Evolutionary conservation across 37 sponge, comb jelly and placozoan genomes (phyloP), one percentile per base, ranked within the genome.

Genomic region (Corticium candelabrum): DNA sequence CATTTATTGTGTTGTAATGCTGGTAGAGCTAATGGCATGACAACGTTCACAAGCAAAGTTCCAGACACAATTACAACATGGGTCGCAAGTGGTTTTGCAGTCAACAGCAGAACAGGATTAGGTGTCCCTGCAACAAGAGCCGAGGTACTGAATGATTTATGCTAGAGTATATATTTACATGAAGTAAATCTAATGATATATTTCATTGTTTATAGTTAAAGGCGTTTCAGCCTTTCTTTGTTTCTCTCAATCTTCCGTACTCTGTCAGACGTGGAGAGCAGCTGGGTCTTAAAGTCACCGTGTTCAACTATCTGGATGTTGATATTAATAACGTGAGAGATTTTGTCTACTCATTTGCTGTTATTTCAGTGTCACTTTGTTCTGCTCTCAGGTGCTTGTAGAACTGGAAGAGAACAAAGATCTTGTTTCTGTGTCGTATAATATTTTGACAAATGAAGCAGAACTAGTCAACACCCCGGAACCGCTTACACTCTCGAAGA

Each of bases 261-360:
- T 76, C 77, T 76, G 77, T 76, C 5, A 76, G 36, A 68, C 77
- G 62, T 36, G 77, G 77, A 11, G 77, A 76, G 68, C 57, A 76
- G 30, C 30, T 76, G 41, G 77, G 5, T 27, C 68, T 76, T 5
- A 62, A 76, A 35, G 77, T 68, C 30, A 29, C 5, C 29, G 77
- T 76, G 31, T 76, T 76, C 68, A 76, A 76, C 32, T 76, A 76
- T 35, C 68, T 76, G 77, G 41, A 40, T 7, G 40, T 35, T 11
- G 37, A 11, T 72, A 15, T 72, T 27, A 0, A 72, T 36, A 27
- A n/a, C n/a, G n/a, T n/a, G n/a, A n/a, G n/a, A n/a, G n/a, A n/a
- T n/a, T n/a, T n/a, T n/a, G n/a, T n/a, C n/a, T n/a, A n/a, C n/a
- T n/a, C n/a, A n/a, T n/a, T n/a, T n/a, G n/a, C n/a, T n/a, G n/a